These are phyloP conservation scores for Hyppa rectilinea DNA, from an alignment of 2,888 invertebrate species.

Conservation along the genomic window DNA sequence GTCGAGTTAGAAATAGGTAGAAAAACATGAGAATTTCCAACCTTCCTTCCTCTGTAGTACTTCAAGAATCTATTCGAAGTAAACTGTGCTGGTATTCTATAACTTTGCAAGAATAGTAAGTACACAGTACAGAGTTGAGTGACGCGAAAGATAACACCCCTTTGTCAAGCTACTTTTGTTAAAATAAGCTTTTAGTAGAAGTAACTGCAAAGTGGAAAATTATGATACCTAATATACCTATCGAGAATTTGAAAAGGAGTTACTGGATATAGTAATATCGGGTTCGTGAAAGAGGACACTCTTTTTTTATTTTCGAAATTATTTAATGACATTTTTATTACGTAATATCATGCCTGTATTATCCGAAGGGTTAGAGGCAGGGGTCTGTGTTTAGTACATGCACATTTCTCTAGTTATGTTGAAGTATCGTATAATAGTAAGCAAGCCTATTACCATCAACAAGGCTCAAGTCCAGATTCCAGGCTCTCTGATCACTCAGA, in stretches of 20 bases:
- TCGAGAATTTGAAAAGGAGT: background rate
- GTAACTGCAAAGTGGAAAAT: slow-evolving; percentile 14
- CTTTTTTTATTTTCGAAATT: background rate
- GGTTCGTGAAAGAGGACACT: background rate
- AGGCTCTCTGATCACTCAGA: too few relatives aligned
- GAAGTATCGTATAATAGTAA: too few relatives aligned
- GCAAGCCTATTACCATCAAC: too few relatives aligned
- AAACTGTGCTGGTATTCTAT: background rate
- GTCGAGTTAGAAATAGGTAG: background rate
- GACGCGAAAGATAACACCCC: slow-evolving; percentile 50
- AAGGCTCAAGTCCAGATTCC: too few relatives aligned
- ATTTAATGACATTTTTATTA: too few relatives aligned
- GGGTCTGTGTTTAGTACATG: too few relatives aligned
- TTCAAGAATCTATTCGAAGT: slow-evolving; percentile 4
- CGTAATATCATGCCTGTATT: too few relatives aligned
- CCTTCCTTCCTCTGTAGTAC: background rate
- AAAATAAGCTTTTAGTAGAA: slow-evolving; percentile 26
- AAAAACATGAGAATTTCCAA: background rate
- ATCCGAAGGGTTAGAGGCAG: too few relatives aligned
- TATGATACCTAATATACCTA: background rate
- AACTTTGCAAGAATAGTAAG: background rate
- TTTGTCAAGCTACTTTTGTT: slow-evolving; percentile 24
- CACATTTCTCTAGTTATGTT: too few relatives aligned
- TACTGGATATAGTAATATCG: background rate
- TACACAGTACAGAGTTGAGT: slow-evolving; percentile 2